phyloP scores from a whole-genome alignment of 1,140 invertebrate species.

The Dufourea novaeangliae region DNA sequence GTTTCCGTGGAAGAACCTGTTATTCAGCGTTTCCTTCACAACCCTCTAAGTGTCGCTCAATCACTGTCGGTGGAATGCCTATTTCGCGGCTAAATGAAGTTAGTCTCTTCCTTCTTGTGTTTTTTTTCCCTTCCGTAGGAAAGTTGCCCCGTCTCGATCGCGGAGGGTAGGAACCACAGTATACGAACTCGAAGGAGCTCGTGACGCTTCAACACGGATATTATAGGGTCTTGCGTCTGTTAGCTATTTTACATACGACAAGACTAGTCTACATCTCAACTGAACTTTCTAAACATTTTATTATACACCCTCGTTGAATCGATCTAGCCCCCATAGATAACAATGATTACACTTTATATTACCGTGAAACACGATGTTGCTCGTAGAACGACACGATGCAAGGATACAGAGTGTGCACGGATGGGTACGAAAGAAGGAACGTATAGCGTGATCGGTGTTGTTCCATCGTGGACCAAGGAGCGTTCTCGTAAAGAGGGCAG shows the following conservation, averaged over 20 bases:
- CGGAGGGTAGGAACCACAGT: background rate
- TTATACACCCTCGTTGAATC: no score
- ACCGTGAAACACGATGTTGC: background rate
- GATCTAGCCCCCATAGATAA: no score
- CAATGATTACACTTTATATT: no score
- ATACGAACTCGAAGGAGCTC: background rate
- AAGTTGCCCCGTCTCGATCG: background rate
- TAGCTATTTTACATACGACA: no score
- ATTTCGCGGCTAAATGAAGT: conserved; percentile 52
- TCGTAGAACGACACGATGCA: background rate
- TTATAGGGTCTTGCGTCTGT: no score
- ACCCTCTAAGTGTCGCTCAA: conserved; percentile 40
- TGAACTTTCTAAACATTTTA: no score
- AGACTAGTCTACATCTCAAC: no score
- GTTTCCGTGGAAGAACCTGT: conserved; percentile 28
- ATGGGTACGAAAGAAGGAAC: background rate
- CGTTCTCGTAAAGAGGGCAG: conserved; percentile 23
- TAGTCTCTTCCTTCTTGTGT: conserved; percentile 35
- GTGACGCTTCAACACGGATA: background rate
- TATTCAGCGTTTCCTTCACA: conserved; percentile 37
- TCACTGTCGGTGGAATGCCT: conserved; percentile 38
- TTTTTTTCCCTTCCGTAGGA: conserved; percentile 32
- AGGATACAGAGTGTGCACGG: background rate
- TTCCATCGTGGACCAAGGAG: conserved; percentile 45
- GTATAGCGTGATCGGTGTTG: conserved; percentile 45